These are phyloP conservation scores for Diarsia dahlii DNA, from an alignment of 2,888 invertebrate species.

Conservation along the genomic window DNA sequence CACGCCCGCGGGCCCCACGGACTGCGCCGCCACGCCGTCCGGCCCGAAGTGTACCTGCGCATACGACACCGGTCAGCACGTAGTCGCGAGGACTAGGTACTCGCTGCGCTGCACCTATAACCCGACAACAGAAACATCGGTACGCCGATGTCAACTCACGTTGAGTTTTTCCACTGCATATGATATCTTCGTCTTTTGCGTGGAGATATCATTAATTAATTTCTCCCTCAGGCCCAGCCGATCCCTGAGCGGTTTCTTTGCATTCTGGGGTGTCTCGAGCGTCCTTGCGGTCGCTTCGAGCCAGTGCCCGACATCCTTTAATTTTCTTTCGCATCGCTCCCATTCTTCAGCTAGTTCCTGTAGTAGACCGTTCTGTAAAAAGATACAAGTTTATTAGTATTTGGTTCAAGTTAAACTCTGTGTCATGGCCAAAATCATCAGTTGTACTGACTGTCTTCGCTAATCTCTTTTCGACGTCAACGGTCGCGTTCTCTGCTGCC, in stretches of 20 bases:
- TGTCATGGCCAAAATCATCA: slow-evolving; percentile 3
- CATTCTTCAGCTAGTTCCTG: slow-evolving; percentile 98
- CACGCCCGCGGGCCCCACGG: slow-evolving; percentile 94
- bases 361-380: slow-evolving; percentile 94
- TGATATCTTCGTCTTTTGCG: slow-evolving; percentile 97
- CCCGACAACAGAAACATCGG: neutral
- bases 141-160: slow-evolving; percentile 87
- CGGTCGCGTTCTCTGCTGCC: slow-evolving; percentile 96
- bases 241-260: slow-evolving; percentile 96
- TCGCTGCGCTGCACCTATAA: slow-evolving; percentile 21
- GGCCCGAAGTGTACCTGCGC: slow-evolving; percentile 96
- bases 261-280: slow-evolving; percentile 95
- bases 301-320: slow-evolving; percentile 97
- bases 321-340: slow-evolving; percentile 98
- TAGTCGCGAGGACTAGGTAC: neutral
- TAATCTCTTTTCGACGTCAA: slow-evolving; percentile 95
- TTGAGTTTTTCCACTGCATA: slow-evolving; percentile 97
- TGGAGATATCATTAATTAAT: slow-evolving; percentile 95
- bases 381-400: slow-evolving; percentile 44
- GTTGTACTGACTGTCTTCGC: slow-evolving; percentile 94
- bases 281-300: slow-evolving; percentile 95
- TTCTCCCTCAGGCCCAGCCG: slow-evolving; percentile 96
- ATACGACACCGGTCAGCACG: slow-evolving; percentile 19
- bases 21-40: slow-evolving; percentile 94
- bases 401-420: neutral